These are phyloP conservation scores for Luperina testacea DNA, from an alignment of 2,888 invertebrate species.

Conservation along the genomic window DNA sequence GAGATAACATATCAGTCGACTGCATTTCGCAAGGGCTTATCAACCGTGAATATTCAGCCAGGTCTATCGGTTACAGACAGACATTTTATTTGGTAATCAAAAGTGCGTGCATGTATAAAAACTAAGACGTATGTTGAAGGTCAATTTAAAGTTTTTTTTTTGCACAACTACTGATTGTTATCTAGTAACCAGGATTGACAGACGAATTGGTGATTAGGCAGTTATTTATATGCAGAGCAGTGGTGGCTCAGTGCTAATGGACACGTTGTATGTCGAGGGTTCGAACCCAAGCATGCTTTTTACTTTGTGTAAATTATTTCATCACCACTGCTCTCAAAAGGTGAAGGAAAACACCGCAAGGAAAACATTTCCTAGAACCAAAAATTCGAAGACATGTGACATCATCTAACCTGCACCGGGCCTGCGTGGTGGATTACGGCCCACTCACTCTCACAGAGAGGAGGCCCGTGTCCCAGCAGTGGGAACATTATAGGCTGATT, in stretches of 20 bases:
- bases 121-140: background rate
- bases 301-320: too few relatives aligned
- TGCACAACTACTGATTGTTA: background rate
- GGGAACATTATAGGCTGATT: background rate
- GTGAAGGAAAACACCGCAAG: too few relatives aligned
- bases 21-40: constrained; percentile 19
- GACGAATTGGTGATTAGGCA: background rate
- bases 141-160: background rate
- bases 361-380: background rate
- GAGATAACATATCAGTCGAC: constrained; percentile 23
- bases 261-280: too few relatives aligned
- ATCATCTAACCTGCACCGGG: background rate
- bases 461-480: background rate
- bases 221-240: background rate
- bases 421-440: background rate
- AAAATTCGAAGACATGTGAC: background rate
- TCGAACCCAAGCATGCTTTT: too few relatives aligned
- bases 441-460: background rate
- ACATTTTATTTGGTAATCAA: constrained; percentile 4
- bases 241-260: too few relatives aligned
- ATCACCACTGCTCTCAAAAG: too few relatives aligned
- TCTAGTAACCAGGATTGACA: too few relatives aligned
- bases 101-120: background rate
- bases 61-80: background rate
- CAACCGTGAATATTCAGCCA: constrained; percentile 1